Percentiles rank a stretch among this genome's conserved stretches.
These are phyloP conservation scores for Pipa parva DNA, from an alignment of 2,113 vertebrate species.

Conservation along the genomic window DNA sequence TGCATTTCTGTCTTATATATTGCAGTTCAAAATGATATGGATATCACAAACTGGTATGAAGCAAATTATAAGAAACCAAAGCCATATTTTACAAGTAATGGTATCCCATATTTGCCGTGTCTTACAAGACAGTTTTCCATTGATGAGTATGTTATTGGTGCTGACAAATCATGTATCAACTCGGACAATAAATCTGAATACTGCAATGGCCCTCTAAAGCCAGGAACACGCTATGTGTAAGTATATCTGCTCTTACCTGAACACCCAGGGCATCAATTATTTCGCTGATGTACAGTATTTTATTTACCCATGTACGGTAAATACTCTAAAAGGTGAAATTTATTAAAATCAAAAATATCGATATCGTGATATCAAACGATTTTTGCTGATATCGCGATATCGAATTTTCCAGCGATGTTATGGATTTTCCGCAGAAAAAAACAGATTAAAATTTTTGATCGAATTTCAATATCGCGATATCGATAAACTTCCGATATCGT, in stretches of 20 bases:
- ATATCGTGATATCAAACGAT: no score
- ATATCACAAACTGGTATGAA: slow-evolving; percentile 86
- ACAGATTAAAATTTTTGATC: no score
- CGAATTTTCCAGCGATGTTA: no score
- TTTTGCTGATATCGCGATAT: no score
- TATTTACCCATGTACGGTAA: no score
- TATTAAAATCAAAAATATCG: no score
- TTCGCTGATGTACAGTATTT: no score
- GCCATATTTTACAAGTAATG: slow-evolving; percentile 86
- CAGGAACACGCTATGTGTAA: slow-evolving; percentile 87
- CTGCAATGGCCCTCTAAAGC: slow-evolving; percentile 93
- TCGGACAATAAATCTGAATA: slow-evolving; percentile 68
- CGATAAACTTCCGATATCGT: no score
- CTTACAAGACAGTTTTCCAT: slow-evolving; percentile 51
- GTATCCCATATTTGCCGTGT: slow-evolving; percentile 83
- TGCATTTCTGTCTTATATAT: slow-evolving; percentile 21
- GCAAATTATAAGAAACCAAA: slow-evolving; percentile 77
- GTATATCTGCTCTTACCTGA: slow-evolving; percentile 48
- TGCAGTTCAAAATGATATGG: slow-evolving; percentile 78
- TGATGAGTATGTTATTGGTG: slow-evolving; percentile 81
- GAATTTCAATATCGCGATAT: no score
- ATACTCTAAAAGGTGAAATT: no score
- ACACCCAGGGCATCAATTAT: no score
- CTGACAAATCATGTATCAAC: slow-evolving; percentile 68
- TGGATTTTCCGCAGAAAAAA: no score